Base-by-base conservation (phyloP, 1,140 invertebrate genomes). In the Nebria ingens region DNA sequence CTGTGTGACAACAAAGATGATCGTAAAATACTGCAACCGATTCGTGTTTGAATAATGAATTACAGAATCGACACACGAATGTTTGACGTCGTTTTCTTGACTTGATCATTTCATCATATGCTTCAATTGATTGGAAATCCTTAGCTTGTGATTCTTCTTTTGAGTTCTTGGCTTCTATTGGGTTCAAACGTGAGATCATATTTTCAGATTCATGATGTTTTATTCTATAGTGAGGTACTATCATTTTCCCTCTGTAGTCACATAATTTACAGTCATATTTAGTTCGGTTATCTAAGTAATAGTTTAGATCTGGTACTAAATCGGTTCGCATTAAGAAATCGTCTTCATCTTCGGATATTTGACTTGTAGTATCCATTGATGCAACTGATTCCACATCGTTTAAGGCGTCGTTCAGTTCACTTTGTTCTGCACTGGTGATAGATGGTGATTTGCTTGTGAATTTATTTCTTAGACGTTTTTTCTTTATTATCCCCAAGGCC, bases 1-100 rank as follows among this genome's bases (percentile, higher is more conserved):
- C 85, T 0, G 85, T 87, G 56, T 88, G 86, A 50, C 69, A 74
- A n/a, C 78, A 79, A 13, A 84, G 75, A 61, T 88, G 85, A 62
- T 84, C 82, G 61, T 55, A 54, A 51, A 62, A 68, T 11, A 58
- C 52, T 22, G 59, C 17, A n/a, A 52, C 38, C 62, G 58, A 29
- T 38, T 56, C 40, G 1, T 61, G 58, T 9, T 49, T 57, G 17
- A 59, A 59, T 12, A 52, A 56, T 50, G 58, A 54, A 15, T 55
- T 55, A 55, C 67, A 68, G 42, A 67, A 62, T 4, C 63, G 52
- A 59, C 64, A 68, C 23, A 34, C 52, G 42, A 59, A 66, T 17
- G 9, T 60, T 20, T 34, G 58, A 59, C 50, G 12, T 55, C 42
- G 52, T 56, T 63, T 9, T 34, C 25, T 19, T 9, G n/a, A 2